Conservation (phyloP, 2,888 invertebrate genomes). For the Apodemia hepburni region DNA sequence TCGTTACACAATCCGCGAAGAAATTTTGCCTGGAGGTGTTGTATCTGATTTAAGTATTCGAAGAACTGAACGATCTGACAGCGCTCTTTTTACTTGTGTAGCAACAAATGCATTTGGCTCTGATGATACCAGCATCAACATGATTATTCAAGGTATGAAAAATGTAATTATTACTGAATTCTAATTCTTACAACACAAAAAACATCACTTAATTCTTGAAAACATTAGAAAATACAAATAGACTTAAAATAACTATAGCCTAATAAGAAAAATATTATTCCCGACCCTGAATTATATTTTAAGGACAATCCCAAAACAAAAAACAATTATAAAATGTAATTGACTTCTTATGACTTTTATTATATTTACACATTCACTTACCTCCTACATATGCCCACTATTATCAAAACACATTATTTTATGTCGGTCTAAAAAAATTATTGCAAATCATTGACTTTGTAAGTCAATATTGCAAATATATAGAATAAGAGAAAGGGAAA, state of each 20-base stretch:
- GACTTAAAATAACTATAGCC: background rate
- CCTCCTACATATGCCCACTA: background rate
- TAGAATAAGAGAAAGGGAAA: no score
- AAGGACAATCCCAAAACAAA: no score
- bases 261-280: background rate
- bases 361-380: background rate
- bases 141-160: constrained; percentile 91
- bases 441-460: no score
- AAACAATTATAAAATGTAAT: no score
- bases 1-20: constrained; percentile 91
- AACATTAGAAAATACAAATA: background rate
- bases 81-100: constrained; percentile 94
- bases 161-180: background rate
- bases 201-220: background rate
- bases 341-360: no score
- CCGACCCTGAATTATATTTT: background rate
- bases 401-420: background rate
- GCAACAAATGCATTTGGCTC: constrained; percentile 96
- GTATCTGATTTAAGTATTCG: constrained; percentile 94
- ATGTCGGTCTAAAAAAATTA: no score
- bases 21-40: constrained; percentile 92
- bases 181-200: background rate
- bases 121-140: constrained; percentile 96
- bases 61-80: constrained; percentile 92
- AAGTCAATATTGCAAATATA: no score